Conservation (phyloP, 1,140 invertebrate genomes). For the Lepidurus apus region DNA sequence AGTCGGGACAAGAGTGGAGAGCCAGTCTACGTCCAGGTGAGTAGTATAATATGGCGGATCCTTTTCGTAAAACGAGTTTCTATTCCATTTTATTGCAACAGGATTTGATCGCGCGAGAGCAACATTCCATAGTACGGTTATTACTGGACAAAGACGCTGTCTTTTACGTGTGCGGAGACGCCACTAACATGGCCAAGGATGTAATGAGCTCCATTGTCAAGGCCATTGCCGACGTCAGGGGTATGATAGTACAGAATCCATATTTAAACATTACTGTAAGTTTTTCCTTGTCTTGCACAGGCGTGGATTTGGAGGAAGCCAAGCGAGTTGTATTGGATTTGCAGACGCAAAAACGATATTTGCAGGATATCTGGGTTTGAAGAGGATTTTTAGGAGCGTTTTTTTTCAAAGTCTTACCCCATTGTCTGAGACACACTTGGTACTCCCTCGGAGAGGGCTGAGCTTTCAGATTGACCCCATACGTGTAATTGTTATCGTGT, state of each 20-base stretch:
- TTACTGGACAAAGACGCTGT: conserved; percentile 52
- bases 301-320: conserved; percentile 28
- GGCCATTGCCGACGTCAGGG: conserved; percentile 49
- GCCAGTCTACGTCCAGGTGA: neutral
- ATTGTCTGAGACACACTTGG: neutral
- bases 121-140: conserved; percentile 51
- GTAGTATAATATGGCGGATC: neutral
- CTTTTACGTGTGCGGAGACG: conserved; percentile 74
- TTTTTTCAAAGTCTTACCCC: neutral
- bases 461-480: neutral
- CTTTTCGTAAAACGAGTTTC: too few relatives aligned
- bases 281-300: neutral
- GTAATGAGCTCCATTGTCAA: conserved; percentile 56
- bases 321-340: conserved; percentile 23
- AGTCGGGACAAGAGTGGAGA: neutral
- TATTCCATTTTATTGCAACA: conserved; percentile 6
- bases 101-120: conserved; percentile 54
- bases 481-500: neutral
- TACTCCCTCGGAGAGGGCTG: neutral
- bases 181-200: conserved; percentile 63
- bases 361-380: conserved; percentile 35
- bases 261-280: neutral
- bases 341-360: conserved; percentile 32
- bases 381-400: neutral
- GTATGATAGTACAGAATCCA: conserved; percentile 36